A percentile compares a stretch with the other conserved stretches of the same genome.
These are phyloP conservation scores for Nesoenas mayeri DNA, from an alignment of 2,113 vertebrate species.

Conservation along the genomic window DNA sequence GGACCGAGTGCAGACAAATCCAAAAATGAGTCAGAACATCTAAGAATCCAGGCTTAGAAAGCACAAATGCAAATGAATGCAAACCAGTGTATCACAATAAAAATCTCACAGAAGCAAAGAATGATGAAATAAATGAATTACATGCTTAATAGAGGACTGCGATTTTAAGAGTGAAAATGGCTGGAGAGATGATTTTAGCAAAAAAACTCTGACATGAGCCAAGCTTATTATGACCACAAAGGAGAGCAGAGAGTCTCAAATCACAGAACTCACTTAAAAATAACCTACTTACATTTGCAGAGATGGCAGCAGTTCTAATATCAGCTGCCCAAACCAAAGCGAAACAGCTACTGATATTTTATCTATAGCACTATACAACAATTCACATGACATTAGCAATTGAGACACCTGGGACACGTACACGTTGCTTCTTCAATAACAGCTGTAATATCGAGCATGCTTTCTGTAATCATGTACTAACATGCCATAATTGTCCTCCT, in stretches of 20 bases:
- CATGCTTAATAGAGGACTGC: background rate
- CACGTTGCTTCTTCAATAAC: background rate
- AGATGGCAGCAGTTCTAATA: background rate
- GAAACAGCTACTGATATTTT: background rate
- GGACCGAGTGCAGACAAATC: background rate
- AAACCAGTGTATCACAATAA: background rate
- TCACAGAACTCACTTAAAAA: conserved; percentile 13
- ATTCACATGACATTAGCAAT: background rate
- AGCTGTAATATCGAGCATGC: background rate
- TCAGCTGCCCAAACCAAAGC: background rate
- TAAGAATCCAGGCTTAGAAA: background rate
- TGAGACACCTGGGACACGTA: background rate
- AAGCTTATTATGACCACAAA: background rate
- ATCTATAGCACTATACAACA: background rate
- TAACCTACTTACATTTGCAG: background rate
- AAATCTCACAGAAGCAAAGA: background rate
- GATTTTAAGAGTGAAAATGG: background rate
- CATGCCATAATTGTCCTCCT: background rate
- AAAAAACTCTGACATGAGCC: background rate
- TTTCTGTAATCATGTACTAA: background rate
- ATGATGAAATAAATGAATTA: conserved; percentile 3
- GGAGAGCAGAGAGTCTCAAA: background rate
- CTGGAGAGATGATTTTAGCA: background rate
- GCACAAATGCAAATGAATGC: conserved; percentile 12
- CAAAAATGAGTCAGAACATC: background rate